Evolutionary conservation across 2,113 vertebrate genomes (phyloP), one percentile per base, ranked within the genome.

Genomic region (Crotalus tigris): DNA sequence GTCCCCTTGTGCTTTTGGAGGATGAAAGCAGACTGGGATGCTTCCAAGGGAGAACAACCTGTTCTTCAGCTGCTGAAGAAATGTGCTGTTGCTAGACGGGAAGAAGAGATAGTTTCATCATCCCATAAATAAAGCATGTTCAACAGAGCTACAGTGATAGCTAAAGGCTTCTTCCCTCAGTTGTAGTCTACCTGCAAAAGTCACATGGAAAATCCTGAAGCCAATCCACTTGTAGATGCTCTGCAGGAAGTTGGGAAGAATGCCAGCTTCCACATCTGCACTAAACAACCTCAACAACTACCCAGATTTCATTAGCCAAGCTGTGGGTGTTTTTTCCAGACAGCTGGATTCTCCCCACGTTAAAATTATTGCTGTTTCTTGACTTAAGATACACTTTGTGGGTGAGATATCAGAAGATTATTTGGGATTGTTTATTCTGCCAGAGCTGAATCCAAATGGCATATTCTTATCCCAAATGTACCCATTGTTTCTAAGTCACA

Each of bases 401-500:
- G 89, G 93, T 94, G 91, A 88, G 15, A 19, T 54, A 88, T 81
- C 64, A 81, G 85, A 90, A 51, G 61, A 91, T 95, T 90, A 93
- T 90, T 94, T 39, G 21, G 17, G 51, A 87, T 29, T 33, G 39
- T 8, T 15, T 46, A 19, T 61, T 64, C 12, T n/a, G 46, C 23
- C 3, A 0, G 89, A 11, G 58, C 24, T 64, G 24, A n/a, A 81
- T 81, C 33, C 33, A 21, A 21, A 39, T 81, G 75, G 33, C 17
- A 39, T 8, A 39, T 44, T 44, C 33, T 81, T 81, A 39, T 81
- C 3, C 75, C 75, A 81, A 33, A 81, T 81, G 33, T 21, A 21
- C 75, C 33, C 17, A 21, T 17, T 81, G 7, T 21, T 81, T 81
- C 7, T 4, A 39, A 39, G 33, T 81, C 75, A 81, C 33, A 81